Conservation (phyloP, 2,888 invertebrate species). For the Pinctada fucata region DNA sequence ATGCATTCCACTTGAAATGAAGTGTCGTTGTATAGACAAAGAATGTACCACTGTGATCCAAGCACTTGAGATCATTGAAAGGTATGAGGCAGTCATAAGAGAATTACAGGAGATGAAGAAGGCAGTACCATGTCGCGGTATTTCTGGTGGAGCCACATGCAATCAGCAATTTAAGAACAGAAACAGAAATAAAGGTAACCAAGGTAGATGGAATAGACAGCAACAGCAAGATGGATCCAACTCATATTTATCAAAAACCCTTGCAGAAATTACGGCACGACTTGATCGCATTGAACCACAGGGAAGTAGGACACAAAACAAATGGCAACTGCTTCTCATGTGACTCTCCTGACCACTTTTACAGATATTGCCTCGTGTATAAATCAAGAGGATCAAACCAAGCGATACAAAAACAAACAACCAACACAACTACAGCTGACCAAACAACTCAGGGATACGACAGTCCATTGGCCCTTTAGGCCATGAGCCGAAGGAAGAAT, state of each 20-base stretch:
- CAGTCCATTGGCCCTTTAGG: neutral
- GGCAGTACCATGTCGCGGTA: neutral
- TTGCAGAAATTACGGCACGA: neutral
- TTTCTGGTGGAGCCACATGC: conserved; percentile 1
- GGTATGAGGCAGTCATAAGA: neutral
- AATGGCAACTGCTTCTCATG: too few species aligned
- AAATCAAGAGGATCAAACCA: too few species aligned
- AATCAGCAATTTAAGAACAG: neutral
- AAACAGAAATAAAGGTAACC: neutral
- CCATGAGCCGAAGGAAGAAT: neutral
- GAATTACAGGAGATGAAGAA: neutral
- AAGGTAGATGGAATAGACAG: neutral
- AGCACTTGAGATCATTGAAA: neutral
- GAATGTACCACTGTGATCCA: neutral
- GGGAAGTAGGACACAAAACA: too few species aligned
- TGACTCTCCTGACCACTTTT: too few species aligned
- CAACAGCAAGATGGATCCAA: neutral
- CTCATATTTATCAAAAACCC: neutral
- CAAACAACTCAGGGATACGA: conserved; percentile 6
- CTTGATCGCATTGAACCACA: neutral
- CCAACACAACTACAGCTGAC: too few species aligned
- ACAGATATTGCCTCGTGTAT: too few species aligned
- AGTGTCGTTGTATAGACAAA: neutral
- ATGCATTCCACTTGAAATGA: neutral
- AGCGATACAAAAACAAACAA: too few species aligned